phyloP scores from a whole-genome alignment of 2,113 vertebrate genomes.

The Eudorcas thomsonii region DNA sequence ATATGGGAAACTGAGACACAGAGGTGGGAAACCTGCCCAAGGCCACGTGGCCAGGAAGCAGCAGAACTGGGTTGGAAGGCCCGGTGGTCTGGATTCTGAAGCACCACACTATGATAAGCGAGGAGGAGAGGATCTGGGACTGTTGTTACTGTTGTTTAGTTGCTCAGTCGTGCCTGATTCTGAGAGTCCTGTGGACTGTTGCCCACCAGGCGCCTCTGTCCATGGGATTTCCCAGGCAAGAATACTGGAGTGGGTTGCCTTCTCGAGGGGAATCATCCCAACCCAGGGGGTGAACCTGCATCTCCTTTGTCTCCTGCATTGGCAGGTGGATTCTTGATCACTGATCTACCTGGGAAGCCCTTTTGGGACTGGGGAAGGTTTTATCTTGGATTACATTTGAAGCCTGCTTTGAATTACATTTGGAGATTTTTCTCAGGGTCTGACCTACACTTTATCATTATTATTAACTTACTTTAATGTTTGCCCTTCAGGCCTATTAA shows the following conservation, averaged over 20 bases:
- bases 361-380: neutral
- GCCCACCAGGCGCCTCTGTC: neutral
- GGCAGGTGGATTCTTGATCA: neutral
- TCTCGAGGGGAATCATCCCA: neutral
- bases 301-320: neutral
- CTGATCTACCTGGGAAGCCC: neutral
- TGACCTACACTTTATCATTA: neutral
- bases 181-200: neutral
- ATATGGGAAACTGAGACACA: neutral
- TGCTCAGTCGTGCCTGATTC: neutral
- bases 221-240: neutral
- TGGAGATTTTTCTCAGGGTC: neutral
- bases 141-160: neutral
- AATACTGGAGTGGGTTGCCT: neutral
- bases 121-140: neutral
- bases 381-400: neutral
- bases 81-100: neutral
- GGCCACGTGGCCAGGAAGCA: neutral
- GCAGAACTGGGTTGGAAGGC: neutral
- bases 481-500: neutral
- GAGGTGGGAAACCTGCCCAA: neutral
- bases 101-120: accelerated
- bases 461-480: neutral
- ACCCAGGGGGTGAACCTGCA: neutral
- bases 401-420: neutral